Percentiles rank a stretch among this genome's conserved stretches.
phyloP scores from a whole-genome alignment of 2,113 vertebrate species.

The Erythrolamprus reginae region DNA sequence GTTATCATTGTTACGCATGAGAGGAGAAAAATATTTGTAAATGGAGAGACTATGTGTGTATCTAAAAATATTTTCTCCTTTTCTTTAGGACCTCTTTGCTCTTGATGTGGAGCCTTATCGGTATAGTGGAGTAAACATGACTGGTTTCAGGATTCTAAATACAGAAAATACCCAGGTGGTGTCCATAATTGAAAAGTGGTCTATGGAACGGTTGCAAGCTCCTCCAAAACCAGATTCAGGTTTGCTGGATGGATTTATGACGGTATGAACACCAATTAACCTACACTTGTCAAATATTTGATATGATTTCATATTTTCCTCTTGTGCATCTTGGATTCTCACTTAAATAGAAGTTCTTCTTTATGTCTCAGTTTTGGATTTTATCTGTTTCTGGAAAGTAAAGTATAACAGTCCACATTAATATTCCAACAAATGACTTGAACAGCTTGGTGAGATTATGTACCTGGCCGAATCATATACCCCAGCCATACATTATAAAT shows the following conservation, averaged over 20 bases:
- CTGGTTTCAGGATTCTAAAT: slow-evolving; percentile 95
- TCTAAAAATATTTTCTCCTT: background rate
- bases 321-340: background rate
- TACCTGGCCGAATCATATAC: background rate
- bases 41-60: background rate
- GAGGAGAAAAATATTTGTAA: background rate
- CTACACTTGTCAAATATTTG: background rate
- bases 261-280: slow-evolving; percentile 75
- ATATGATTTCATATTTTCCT: background rate
- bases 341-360: background rate
- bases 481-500: background rate
- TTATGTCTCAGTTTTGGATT: background rate
- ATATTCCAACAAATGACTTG: background rate
- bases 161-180: slow-evolving; percentile 94
- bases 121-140: slow-evolving; percentile 98
- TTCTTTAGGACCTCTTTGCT: slow-evolving; percentile 89
- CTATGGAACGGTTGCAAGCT: slow-evolving; percentile 95
- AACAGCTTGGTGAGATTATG: background rate
- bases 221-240: slow-evolving; percentile 97
- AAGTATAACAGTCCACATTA: background rate
- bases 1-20: fast-evolving
- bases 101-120: slow-evolving; percentile 95
- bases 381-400: background rate
- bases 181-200: slow-evolving; percentile 98
- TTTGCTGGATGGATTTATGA: slow-evolving; percentile 99